These are phyloP conservation scores for Drosophila bocqueti DNA, from an alignment of 1,140 invertebrate species.

Conservation along the genomic window DNA sequence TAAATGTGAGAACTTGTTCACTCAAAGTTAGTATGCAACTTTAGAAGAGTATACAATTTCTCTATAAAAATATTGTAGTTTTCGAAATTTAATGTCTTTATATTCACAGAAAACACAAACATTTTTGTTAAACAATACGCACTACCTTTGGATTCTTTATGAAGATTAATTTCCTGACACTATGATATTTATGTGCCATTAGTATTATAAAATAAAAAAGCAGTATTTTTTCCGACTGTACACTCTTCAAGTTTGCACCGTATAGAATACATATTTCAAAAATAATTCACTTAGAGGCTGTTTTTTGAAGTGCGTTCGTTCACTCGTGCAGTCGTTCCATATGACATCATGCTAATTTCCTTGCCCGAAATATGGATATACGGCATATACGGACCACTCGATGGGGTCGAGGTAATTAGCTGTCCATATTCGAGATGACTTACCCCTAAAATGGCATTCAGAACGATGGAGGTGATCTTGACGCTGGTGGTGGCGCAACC, in stretches of 20 bases:
- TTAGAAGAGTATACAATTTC: background rate
- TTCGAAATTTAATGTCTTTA: background rate
- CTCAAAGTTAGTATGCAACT: background rate
- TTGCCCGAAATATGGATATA: constrained; percentile 19
- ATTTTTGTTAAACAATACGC: background rate
- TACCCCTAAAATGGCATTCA: constrained; percentile 82
- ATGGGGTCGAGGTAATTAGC: constrained; percentile 24
- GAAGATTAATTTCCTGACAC: background rate
- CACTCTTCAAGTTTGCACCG: constrained; percentile 13
- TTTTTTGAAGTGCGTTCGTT: constrained; percentile 44
- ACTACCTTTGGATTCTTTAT: background rate
- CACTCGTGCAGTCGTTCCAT: constrained; percentile 36
- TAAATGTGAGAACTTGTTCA: too few species aligned
- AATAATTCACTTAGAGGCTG: constrained; percentile 37
- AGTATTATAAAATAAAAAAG: background rate
- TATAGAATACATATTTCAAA: constrained; percentile 41
- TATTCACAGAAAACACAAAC: background rate
- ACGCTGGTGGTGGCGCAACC: constrained; percentile 76
- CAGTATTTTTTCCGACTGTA: background rate
- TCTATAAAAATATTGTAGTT: background rate
- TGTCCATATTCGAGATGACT: constrained; percentile 47
- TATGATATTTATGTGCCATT: background rate
- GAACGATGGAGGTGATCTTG: constrained; percentile 66
- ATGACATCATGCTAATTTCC: constrained; percentile 51
- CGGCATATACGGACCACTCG: constrained; percentile 6